phyloP scores from a whole-genome alignment of 1,140 invertebrate species.

The Leptinotarsa undecemlineata region DNA sequence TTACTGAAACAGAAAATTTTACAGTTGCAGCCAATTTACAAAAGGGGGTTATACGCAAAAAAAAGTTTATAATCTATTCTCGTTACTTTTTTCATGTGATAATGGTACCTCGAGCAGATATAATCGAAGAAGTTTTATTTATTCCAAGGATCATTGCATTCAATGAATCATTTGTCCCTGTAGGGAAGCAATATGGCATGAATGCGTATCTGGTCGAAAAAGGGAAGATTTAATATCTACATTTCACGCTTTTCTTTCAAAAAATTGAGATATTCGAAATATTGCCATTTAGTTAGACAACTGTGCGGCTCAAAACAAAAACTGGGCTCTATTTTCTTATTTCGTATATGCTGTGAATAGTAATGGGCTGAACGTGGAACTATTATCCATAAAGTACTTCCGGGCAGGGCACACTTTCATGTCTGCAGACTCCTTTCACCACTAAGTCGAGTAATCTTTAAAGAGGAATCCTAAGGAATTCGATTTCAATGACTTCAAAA shows the following conservation, averaged over 20 bases:
- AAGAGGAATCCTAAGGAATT: too few relatives aligned
- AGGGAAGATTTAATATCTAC: too few relatives aligned
- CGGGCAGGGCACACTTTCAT: too few relatives aligned
- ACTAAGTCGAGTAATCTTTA: too few relatives aligned
- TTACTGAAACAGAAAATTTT: constrained; percentile 25
- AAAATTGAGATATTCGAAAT: constrained; percentile 6
- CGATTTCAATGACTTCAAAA: too few relatives aligned
- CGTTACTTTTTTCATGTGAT: not conserved
- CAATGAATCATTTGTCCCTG: constrained; percentile 14
- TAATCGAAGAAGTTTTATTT: not conserved
- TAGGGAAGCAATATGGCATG: not conserved
- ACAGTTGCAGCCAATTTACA: constrained; percentile 28
- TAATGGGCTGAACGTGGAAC: constrained; percentile 2
- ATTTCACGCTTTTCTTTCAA: not conserved
- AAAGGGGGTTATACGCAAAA: constrained; percentile 14
- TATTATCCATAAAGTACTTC: not conserved
- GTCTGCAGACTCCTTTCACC: too few relatives aligned
- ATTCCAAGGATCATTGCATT: constrained; percentile 11
- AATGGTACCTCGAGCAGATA: not conserved
- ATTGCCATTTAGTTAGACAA: not conserved
- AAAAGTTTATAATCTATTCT: not conserved
- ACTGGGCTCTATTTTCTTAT: too few relatives aligned
- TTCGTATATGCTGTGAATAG: not conserved
- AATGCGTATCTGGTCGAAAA: too few relatives aligned
- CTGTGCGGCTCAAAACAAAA: not conserved